Base-by-base conservation (phyloP, 1,140 invertebrate genomes). In the Dendrolimus kikuchii region DNA sequence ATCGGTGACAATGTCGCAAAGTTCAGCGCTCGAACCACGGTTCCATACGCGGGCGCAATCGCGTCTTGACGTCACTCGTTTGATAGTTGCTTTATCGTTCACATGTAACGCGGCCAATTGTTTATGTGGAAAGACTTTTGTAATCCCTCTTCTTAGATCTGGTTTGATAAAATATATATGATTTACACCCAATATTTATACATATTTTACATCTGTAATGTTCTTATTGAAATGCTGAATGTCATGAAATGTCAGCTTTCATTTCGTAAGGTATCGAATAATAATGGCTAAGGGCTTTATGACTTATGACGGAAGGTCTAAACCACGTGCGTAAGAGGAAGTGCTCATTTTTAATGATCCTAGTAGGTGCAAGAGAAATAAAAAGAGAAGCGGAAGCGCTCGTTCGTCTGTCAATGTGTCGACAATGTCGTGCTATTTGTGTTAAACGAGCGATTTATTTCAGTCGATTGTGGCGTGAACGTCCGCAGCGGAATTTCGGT, bases 371-470 rank as follows among this genome's bases (percentile, higher is more conserved):
- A 67, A 69, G 57, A 59, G 51, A 64, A 66, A 71, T 68, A 79
- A 81, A 79, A 77, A 79, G 71, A 80, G 68, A 73, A 84, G 72
- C 81, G 81, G 79, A 82, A 84, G 75, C 74, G 72, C 66, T 65
- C 74, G 69, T 79, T 71, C 62, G 74, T 80, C 72, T 80, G 77
- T 81, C 77, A 78, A 77, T 80, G 78, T 67, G 74, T 69, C 74
- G 75, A 85, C 78, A 83, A 79, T 85, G 77, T 74, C 60, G 70
- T 70, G 81, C 79, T 81, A 82, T 85, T 81, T 85, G 74, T 73
- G 81, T 85, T 81, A 80, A 80, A 82, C 67, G 74, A 81, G 77
- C 80, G 75, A 77, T 82, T 85, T 85, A 85, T 85, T 85, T 85
- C 77, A 85, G 81, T 83, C 77, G 66, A 75, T 74, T 71, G 75